Evolutionary conservation across 64 coral and sea anemone genomes (phyloP), one percentile per base, ranked within the genome.

Genomic region (Anthopleura sola): DNA sequence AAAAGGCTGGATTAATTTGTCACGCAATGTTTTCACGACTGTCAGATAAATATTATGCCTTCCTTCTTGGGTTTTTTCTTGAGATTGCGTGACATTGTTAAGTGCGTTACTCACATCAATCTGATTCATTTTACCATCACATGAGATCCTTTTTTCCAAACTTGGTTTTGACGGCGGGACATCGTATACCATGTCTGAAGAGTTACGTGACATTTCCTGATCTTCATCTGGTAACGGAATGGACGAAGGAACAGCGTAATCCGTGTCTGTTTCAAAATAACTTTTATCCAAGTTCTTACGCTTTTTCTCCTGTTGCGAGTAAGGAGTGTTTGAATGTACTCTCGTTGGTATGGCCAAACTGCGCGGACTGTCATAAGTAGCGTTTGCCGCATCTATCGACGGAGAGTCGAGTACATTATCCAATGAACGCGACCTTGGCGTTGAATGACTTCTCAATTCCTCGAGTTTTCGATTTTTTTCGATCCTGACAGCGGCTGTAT

Each of bases 1-100:
- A 37, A 92, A 90, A 6, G 94, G 94, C 15, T 44, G 36, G 26
- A 97, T 86, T 1, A 97, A 69, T 64, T 85, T 87, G 29, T 92
- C 66, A 13, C 85, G 48, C 26, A 97, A 86, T 40, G 88, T 92
- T 68, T 89, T 92, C 49, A 97, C 85, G 20, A 97, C 94, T 53
- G 78, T 92, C 53, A 89, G 88, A 78, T 93, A 97, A 83, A 83
- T 49, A 79, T 79, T 46, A 44, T 79, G 76, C 24, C 76, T 40
- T 79, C 44, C 76, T 23, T 79, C 37, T 46, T 79, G 76, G 5
- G 24, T 79, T n/a, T 79, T 79, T 18, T 48, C 44, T 44, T 79
- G 36, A 5, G 76, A 79, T 44, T 79, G 66, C n/a, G 58, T 62
- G 21, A 62, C 58, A 62, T 62, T 62, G 58, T 62, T n/a, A 23